Base-by-base conservation (phyloP, 2,797 vertebrate species). In the Galagoides demidoff region DNA sequence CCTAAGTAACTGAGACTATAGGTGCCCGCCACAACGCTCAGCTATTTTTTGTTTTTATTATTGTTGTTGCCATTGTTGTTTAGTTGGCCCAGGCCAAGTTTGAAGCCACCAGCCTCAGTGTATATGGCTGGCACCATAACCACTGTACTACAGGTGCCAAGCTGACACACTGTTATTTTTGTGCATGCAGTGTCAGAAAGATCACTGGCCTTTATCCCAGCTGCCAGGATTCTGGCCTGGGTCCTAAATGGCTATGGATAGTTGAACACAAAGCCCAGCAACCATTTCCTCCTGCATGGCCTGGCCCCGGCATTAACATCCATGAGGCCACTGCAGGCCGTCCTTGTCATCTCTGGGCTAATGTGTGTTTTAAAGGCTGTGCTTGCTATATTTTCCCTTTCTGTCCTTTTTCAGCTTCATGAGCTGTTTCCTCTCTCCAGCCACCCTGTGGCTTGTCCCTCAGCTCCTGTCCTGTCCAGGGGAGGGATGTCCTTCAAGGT, bases 381-480 rank as follows among this genome's bases (percentile, higher is more conserved):
- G 6, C 25, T 10, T 27, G 10, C 23, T 29, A 16, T 23, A 27
- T 66, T 5, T 11, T 5, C 8, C 23, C 22, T 37, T 52, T 39
- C 25, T 20, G 31, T 20, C 23, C 89, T 9, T 0, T 22, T 4
- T 13, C 22, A 3, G 52, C 55, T 81, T 37, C 17, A 1, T 11
- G 0, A 14, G 23, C 25, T 7, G 2, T 12, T 3, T 57, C 4
- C 16, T 9, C 10, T 27, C 23, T 29, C 31, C 8, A 37, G 34
- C 23, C 4, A 0, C 34, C 61, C 22, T 13, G 4, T 12, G 1
- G 12, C 3, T 2, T 13, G 4, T 37, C 71, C 55, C 37, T 0
- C 16, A 0, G 71, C 23, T 1, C 45, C 61, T 25, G 37, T 34
- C 63, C 37, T 31, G 13, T 6, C 2, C 3, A 1, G 27, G n/a